Evolutionary conservation across 1,140 invertebrate species (phyloP).

Genomic region (Hetaerina americana): DNA sequence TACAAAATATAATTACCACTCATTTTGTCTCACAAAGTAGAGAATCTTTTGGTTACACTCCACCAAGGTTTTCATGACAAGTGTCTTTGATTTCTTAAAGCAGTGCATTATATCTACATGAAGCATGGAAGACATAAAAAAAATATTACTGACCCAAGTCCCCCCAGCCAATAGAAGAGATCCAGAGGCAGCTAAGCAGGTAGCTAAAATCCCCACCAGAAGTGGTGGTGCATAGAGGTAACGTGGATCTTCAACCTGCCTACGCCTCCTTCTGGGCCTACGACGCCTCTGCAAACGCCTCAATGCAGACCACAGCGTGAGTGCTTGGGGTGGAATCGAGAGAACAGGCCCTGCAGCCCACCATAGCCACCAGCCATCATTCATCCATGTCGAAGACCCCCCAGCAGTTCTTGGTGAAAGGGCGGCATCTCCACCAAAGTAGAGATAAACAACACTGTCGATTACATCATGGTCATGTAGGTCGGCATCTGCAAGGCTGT

Average conservation of each 20-base stretch:
- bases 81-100: no score
- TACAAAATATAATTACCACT: no score
- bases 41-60: no score
- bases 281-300: neutral
- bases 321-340: neutral
- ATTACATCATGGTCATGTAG: constrained; percentile 37
- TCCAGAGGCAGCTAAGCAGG: neutral
- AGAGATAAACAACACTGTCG: constrained; percentile 42
- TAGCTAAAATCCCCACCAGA: neutral
- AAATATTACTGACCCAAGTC: neutral
- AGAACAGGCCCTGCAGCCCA: neutral
- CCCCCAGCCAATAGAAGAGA: neutral
- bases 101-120: no score
- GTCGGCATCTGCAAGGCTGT: constrained; percentile 17
- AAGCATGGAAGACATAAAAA: no score
- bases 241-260: neutral
- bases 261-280: neutral
- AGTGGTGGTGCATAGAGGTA: neutral
- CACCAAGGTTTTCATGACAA: no score
- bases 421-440: constrained; percentile 28
- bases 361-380: neutral
- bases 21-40: no score
- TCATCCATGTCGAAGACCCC: neutral
- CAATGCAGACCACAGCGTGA: neutral
- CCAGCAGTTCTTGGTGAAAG: neutral